These are phyloP conservation scores for Cacatua alba DNA, from an alignment of 2,113 vertebrate genomes.

Conservation along the genomic window DNA sequence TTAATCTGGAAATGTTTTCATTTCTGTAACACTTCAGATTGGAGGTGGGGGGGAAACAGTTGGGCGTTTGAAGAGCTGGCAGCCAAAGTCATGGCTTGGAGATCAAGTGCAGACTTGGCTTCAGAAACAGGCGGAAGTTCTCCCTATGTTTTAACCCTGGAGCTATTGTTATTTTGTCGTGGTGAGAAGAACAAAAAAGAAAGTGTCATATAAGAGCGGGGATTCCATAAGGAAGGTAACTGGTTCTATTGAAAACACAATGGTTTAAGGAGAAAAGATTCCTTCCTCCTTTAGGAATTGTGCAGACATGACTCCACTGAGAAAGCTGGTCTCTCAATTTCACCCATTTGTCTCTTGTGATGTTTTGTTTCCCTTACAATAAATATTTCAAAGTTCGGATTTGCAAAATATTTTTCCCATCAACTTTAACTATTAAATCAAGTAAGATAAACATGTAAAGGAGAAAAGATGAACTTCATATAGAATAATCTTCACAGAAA, in stretches of 20 bases:
- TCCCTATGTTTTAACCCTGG: neutral
- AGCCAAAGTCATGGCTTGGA: neutral
- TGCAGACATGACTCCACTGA: neutral
- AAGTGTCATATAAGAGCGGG: fast-evolving
- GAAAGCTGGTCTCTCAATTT: neutral
- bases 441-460: neutral
- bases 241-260: neutral
- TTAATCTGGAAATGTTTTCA: neutral
- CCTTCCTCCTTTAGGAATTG: neutral
- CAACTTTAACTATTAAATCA: neutral
- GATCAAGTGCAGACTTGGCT: neutral
- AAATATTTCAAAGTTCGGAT: constrained; percentile 22
- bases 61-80: neutral
- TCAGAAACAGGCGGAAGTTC: neutral
- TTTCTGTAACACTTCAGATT: neutral
- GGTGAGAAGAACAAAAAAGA: neutral
- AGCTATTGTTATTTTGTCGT: neutral
- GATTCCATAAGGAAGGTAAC: neutral
- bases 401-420: neutral
- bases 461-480: neutral
- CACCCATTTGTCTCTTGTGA: neutral
- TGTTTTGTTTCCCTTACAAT: neutral
- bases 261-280: neutral
- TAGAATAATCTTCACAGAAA: neutral
- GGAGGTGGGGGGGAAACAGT: fast-evolving